These are phyloP conservation scores for Epinephelus moara DNA, from an alignment of 2,113 vertebrate species.

Conservation along the genomic window DNA sequence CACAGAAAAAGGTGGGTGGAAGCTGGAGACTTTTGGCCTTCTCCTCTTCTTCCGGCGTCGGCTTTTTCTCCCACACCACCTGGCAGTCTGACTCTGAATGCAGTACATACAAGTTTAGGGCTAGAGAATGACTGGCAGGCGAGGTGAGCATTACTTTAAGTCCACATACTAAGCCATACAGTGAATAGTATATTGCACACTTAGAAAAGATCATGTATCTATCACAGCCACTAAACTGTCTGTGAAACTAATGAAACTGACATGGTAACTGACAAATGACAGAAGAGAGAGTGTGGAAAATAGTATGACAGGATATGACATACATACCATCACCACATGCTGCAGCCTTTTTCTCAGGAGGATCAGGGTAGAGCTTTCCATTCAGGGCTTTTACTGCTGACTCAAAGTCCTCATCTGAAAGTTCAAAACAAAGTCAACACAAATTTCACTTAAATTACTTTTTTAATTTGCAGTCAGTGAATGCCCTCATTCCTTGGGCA, in stretches of 20 bases:
- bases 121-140: background rate
- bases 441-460: background rate
- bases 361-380: slow-evolving; percentile 90
- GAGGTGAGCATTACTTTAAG: background rate
- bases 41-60: slow-evolving; percentile 87
- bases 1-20: slow-evolving; percentile 89
- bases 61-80: slow-evolving; percentile 89
- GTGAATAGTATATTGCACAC: background rate
- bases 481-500: background rate
- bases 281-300: background rate
- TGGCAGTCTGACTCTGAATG: slow-evolving; percentile 83
- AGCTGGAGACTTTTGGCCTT: slow-evolving; percentile 87
- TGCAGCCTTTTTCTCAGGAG: slow-evolving; percentile 63
- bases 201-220: background rate
- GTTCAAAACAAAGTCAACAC: slow-evolving; percentile 36
- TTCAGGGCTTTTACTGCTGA: slow-evolving; percentile 93
- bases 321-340: slow-evolving; percentile 55
- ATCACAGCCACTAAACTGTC: background rate
- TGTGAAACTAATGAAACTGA: background rate
- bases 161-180: background rate
- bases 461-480: background rate
- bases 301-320: background rate
- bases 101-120: slow-evolving; percentile 13
- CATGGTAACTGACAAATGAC: background rate
- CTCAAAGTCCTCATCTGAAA: slow-evolving; percentile 95